Evolutionary conservation across 92 coral and sea anemone genomes (phyloP).

Genomic region (Zoanthus gigantus): DNA sequence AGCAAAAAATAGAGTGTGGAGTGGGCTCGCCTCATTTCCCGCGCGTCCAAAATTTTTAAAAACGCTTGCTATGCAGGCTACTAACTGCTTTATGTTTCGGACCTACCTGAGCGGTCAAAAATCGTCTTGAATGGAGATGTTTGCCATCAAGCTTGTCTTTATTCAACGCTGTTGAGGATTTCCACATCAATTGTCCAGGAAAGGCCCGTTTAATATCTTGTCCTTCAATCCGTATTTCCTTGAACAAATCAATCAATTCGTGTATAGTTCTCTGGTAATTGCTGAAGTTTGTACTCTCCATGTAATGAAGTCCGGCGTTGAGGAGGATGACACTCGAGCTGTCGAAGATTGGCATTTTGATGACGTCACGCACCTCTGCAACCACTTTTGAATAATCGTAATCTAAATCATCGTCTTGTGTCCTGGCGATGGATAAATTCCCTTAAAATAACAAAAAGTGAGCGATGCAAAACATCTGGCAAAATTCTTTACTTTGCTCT

Average conservation of each 20-base stretch:
- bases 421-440: slow-evolving; percentile 67
- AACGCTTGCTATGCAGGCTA: too few species aligned
- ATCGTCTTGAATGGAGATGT: slow-evolving; percentile 78
- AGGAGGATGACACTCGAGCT: slow-evolving; percentile 71
- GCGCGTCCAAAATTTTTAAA: too few species aligned
- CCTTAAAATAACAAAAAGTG: slow-evolving; percentile 42
- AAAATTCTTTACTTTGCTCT: too few species aligned
- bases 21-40: too few species aligned
- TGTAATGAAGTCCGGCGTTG: slow-evolving; percentile 88
- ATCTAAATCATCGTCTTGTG: slow-evolving; percentile 73
- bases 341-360: slow-evolving; percentile 76
- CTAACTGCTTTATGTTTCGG: too few species aligned
- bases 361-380: slow-evolving; percentile 75
- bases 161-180: slow-evolving; percentile 81
- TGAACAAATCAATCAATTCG: slow-evolving; percentile 63
- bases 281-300: slow-evolving; percentile 88
- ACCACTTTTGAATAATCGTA: slow-evolving; percentile 79
- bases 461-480: too few species aligned
- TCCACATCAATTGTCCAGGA: slow-evolving; percentile 89
- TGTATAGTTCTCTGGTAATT: slow-evolving; percentile 75
- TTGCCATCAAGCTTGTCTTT: slow-evolving; percentile 82
- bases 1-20: too few species aligned
- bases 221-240: slow-evolving; percentile 45
- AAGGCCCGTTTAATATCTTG: slow-evolving; percentile 51
- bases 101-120: slow-evolving; percentile 79